Conservation (phyloP, 2,113 vertebrate genomes). For the Trogon surrucura region DNA sequence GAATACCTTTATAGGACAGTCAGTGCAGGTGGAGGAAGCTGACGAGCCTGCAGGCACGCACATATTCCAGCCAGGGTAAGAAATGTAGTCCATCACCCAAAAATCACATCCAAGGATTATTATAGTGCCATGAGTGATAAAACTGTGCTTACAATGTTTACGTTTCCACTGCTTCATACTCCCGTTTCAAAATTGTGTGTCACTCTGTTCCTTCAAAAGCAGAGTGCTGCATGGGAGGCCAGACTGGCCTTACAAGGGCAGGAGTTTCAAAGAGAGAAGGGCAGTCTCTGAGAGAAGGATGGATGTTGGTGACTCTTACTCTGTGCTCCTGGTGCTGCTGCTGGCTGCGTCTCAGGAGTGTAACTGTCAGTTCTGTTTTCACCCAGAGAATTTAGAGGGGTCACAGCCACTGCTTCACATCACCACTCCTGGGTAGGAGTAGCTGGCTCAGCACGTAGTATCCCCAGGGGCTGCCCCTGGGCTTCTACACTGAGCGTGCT, state of each 20-base stretch:
- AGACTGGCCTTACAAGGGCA: background rate
- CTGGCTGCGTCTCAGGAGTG: fast-evolving
- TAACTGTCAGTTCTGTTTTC: background rate
- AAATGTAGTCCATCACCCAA: background rate
- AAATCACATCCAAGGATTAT: background rate
- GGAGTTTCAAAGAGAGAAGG: background rate
- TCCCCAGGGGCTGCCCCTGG: background rate
- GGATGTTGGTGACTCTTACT: fast-evolving
- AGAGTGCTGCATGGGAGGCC: background rate
- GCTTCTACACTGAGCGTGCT: background rate
- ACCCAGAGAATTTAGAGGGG: background rate
- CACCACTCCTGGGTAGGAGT: background rate
- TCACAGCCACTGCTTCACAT: background rate
- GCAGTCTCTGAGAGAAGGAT: fast-evolving
- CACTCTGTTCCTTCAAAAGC: background rate
- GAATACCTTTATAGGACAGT: background rate
- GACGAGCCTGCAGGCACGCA: background rate
- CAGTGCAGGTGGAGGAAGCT: background rate
- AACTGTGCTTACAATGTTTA: background rate
- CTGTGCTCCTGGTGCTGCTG: fast-evolving
- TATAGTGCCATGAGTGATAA: background rate
- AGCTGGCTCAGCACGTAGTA: background rate
- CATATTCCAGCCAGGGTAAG: background rate
- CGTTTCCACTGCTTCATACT: background rate
- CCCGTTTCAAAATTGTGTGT: background rate